Evolutionary conservation across 2,113 vertebrate genomes (phyloP), one percentile per base, ranked within the genome.

Genomic region (Mesembrinibis cayennensis): DNA sequence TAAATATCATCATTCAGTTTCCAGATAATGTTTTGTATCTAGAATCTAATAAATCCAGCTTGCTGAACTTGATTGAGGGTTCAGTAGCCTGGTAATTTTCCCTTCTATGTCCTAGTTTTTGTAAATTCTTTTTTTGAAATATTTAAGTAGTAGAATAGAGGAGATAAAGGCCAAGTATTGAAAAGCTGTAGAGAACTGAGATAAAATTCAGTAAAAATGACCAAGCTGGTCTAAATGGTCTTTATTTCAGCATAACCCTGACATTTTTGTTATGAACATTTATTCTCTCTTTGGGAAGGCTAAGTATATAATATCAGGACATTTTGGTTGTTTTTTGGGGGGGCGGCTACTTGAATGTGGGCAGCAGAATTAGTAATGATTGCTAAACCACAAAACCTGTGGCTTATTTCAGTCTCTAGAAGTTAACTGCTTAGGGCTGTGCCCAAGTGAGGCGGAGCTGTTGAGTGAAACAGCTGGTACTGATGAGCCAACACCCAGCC

Each of bases 401-500:
- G 93, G 27, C 49, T 88, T 45, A 4, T 16, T 36, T 38, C 18
- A 49, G 22, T 6, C 0, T 0, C 26, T n/a, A 11, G 20, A 8
- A 13, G 12, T 15, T 84, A 66, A 65, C 61, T 56, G 58, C 29
- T 47, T 6, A 23, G 23, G 32, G 56, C 89, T 81, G 67, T 66
- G 81, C 36, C 15, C 8, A 6, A 2, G 11, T 9, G 44, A 26
- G 25, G 59, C 17, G 19, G 58, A n/a, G 72, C 10, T 52, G 72
- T 9, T 32, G 38, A 56, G 45, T 18, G 16, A 17, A 70, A 7
- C 67, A 67, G 50, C 56, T 63, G 77, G 7, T 29, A 2, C 10
- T 20, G 18, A 5, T 5, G 34, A 65, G 53, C 34, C 40, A 22
- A 0, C 9, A 6, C 2, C 16, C 34, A 10, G 8, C 8, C 21